Evolutionary conservation across 1,140 invertebrate genomes (phyloP), one percentile per base, ranked within the genome.

Genomic region (Nasonia longicornis): DNA sequence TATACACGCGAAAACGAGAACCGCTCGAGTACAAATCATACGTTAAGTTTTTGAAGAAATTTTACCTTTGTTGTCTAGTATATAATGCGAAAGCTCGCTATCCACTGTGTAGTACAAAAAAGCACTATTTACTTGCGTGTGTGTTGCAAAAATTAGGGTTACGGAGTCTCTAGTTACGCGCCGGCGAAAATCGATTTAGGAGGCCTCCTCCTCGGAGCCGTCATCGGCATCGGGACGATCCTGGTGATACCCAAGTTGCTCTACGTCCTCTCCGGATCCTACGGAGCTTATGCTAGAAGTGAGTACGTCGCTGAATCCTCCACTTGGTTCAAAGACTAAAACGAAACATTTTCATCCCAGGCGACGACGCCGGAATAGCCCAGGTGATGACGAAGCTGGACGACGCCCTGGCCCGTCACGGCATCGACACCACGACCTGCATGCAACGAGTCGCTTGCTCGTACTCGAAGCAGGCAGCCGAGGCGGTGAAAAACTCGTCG

Each of bases 171-270:
- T 2, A 87, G 89, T 1, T 95, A 95, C 78, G 92, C 93, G 12
- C 94, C 95, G 1, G 90, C 95, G n/a, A 96, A 95, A 88, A 93
- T 96, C 58, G 95, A 96, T 84, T 89, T 96, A 1, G 95, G 95
- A 7, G 95, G 95, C n/a, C 92, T 96, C 38, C 91, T 96, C 3
- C 87, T 96, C 11, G 95, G 95, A 0, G 95, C 95, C 10, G 92
- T 96, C 0, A 91, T 96, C 67, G 95, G 95, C 3, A 93, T 96
- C 45, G 95, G 95, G 31, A 95, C 95, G 2, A 93, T 96, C 64
- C 91, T 96, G 12, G 92, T 96, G 0, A 91, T 96, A 35, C 95
- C 95, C 0, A 96, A 96, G 87, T 87, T 96, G 29, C 91, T 96
- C 1, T 93, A 94, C 64, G 91, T 95, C 0, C 92, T 96, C 67